Evolutionary conservation across 1,140 invertebrate genomes (phyloP), one percentile per base, ranked within the genome.

Genomic region (Drosophila eugracilis): DNA sequence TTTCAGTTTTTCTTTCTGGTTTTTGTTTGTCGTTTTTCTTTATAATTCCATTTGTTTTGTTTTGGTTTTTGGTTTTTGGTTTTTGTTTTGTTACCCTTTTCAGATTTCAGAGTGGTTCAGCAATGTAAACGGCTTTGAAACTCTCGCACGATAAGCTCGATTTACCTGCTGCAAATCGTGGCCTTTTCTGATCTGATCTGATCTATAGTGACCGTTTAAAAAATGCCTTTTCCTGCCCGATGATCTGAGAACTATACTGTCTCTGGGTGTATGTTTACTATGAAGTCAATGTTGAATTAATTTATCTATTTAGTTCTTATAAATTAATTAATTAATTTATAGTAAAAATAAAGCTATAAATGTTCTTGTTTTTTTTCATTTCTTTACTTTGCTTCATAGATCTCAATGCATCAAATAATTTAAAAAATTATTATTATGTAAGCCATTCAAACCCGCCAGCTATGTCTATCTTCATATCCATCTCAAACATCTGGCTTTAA

Each of bases 261-360:
- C 55, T 19, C 54, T 62, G n/a, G n/a, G n/a, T n/a, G 10, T 69
- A 30, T 45, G 22, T 45, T 37, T 39, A 60, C 50, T 42, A 70
- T 88, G 72, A 70, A 76, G 69, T 80, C 41, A 73, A 67, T 88
- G 83, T 65, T 81, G 77, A 86, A 84, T 83, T 63, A 70, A 75
- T 75, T 79, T 88, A 76, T 66, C 74, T 47, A 47, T 84, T 67
- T 77, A 84, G 62, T 72, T 44, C 71, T 73, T 80, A 78, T 69
- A 83, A 81, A 88, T 88, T 78, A 89, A 63, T 81, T 77, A 58
- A 76, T 81, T 84, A 79, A 84, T 76, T 88, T 79, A 79, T 89
- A 76, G 60, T 89, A 75, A 84, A 86, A 89, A 89, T 89, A 81
- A 90, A 86, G 88, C 79, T 86, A 74, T 86, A 83, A 86, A 90